Percentiles rank a stretch among this genome's conserved stretches.
Evolutionary conservation across 1,140 invertebrate genomes (phyloP).

Genomic region (Thaumatotibia leucotreta): DNA sequence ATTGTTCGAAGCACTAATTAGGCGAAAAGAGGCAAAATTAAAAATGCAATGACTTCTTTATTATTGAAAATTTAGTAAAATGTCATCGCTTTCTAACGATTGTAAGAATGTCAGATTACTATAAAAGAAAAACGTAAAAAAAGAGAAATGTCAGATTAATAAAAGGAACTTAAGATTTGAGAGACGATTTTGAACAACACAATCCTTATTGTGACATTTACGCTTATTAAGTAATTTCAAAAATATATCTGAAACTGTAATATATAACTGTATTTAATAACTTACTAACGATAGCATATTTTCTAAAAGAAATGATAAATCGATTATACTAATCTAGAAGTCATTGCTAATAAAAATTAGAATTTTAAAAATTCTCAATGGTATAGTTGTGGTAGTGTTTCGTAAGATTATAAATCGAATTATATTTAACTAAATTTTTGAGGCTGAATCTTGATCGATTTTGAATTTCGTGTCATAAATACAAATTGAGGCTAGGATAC

Average conservation of each 20-base stretch:
- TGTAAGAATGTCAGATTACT: no score
- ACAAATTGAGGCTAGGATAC: constrained; percentile 8
- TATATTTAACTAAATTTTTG: constrained; percentile 3
- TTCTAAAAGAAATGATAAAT: neutral
- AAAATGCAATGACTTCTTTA: neutral
- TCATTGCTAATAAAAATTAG: constrained; percentile 11
- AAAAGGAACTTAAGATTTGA: no score
- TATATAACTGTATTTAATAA: no score
- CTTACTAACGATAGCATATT: no score
- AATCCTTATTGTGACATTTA: no score
- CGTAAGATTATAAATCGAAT: constrained; percentile 7
- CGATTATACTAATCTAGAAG: neutral
- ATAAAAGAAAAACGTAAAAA: no score
- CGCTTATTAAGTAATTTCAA: no score
- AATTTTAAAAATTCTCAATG: constrained; percentile 17
- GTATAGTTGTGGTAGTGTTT: constrained; percentile 11
- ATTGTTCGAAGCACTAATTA: constrained; percentile 2
- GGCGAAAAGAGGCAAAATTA: neutral
- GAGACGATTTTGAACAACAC: no score
- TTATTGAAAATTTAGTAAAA: neutral
- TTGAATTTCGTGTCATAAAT: constrained; percentile 3
- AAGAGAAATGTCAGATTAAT: no score
- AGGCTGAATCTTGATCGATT: constrained; percentile 7
- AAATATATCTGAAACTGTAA: no score
- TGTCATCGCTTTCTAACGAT: no score